Evolutionary conservation across 2,888 invertebrate genomes (phyloP).

Genomic region (Teinopalpus imperialis): DNA sequence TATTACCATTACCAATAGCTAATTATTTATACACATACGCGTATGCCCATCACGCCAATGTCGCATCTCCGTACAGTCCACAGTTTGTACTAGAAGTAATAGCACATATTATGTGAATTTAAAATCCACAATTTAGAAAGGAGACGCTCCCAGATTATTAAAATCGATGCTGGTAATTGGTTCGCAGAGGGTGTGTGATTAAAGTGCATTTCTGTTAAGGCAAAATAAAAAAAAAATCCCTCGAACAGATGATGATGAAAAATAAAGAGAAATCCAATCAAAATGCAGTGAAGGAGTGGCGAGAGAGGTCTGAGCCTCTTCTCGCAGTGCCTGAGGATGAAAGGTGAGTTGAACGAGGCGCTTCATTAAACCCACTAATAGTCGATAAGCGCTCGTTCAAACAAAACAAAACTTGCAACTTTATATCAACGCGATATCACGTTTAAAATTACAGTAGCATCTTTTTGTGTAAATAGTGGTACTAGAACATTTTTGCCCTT

Average conservation of each 20-base stretch:
- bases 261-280: constrained; percentile 72
- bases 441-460: constrained; percentile 27
- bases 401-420: constrained; percentile 56
- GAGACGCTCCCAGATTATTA: constrained; percentile 20
- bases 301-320: constrained; percentile 66
- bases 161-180: constrained; percentile 24
- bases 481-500: too few species aligned
- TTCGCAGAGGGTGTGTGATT: constrained; percentile 12
- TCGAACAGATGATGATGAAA: constrained; percentile 49
- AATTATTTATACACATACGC: constrained; percentile 54
- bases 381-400: constrained; percentile 53
- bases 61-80: constrained; percentile 46
- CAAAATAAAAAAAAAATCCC: constrained; percentile 21
- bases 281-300: constrained; percentile 59
- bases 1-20: constrained; percentile 49
- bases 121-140: neutral
- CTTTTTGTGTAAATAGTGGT: too few species aligned
- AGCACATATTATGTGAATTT: constrained; percentile 37
- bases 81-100: constrained; percentile 41
- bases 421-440: constrained; percentile 45
- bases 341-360: constrained; percentile 68
- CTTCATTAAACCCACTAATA: constrained; percentile 73
- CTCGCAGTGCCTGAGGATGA: constrained; percentile 75
- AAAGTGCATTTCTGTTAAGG: constrained; percentile 23
- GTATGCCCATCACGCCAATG: constrained; percentile 31